Conservation (phyloP, 2,797 vertebrate species). For the Sebastes vulpes region DNA sequence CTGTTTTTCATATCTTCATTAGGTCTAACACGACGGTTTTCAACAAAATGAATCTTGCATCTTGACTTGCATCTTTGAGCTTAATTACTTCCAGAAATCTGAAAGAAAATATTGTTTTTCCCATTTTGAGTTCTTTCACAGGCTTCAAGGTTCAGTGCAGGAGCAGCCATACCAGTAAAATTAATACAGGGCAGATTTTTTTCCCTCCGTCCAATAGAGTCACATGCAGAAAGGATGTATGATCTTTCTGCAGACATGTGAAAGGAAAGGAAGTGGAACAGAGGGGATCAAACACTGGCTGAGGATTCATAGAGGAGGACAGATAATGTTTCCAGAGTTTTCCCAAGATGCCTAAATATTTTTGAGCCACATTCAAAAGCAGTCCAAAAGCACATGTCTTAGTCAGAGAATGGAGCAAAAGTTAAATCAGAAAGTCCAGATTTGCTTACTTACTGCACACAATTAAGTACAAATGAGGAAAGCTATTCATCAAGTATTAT, state of each 20-base stretch:
- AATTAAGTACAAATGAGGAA: background rate
- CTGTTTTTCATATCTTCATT: background rate
- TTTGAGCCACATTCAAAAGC: constrained; percentile 5
- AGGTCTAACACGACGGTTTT: accelerated
- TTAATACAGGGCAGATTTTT: constrained; percentile 13
- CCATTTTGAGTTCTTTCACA: constrained; percentile 7
- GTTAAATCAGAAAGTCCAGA: background rate
- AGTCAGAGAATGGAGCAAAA: background rate
- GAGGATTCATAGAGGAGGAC: constrained; percentile 2
- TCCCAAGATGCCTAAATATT: constrained; percentile 1
- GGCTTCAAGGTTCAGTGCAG: constrained; percentile 15
- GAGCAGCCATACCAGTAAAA: constrained; percentile 27
- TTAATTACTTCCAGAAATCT: constrained; percentile 31
- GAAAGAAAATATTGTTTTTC: constrained; percentile 9
- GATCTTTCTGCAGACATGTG: constrained; percentile 14
- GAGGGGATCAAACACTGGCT: constrained; percentile 1
- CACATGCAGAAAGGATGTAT: background rate
- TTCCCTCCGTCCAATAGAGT: constrained; percentile 11
- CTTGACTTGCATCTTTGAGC: background rate
- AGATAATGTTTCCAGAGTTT: constrained; percentile 14
- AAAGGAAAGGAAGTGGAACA: constrained; percentile 4
- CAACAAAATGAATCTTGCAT: background rate
- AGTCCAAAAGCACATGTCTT: background rate
- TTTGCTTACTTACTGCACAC: background rate
- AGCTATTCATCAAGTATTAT: background rate